Base-by-base conservation (phyloP, 2,797 vertebrate species). In the Leptoclinus maculatus region DNA sequence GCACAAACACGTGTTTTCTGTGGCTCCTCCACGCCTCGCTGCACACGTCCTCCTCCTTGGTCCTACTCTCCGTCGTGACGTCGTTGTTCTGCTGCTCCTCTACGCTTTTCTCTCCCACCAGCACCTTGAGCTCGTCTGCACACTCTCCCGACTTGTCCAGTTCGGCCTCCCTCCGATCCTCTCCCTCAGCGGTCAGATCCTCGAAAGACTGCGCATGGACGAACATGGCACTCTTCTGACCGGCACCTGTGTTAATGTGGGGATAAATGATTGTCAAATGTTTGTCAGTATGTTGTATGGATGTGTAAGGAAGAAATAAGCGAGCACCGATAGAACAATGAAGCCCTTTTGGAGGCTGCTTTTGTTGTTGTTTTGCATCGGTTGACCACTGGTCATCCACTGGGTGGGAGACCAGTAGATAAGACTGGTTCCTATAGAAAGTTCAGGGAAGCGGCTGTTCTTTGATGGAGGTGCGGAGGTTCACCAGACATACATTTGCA, bases 1-100 rank as follows among this genome's bases (percentile, higher is more conserved):
- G 92, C 81, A 99, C 97, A 3, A 99, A 99, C 79, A 99, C 93
- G 0, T 99, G 98, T 88, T 99, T 99, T 74, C 94, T 95, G 90
- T 97, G 98, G 78, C 91, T 95, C 53, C 97, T 95, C 98, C 98
- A 99, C 0, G 95, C 90, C 0, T 98, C 97, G 0, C 95, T 94
- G 16, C 93, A 95, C 43, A 97, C 94, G 0, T 97, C 97, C 64
- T 99, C 97, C 29, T 96, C 96, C 76, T 96, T 97, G 16, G 93
- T 94, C 74, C 88, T 86, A 58, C 85, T 88, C 72, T 95, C 94
- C 16, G 91, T 83, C 23, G 83, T 66, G 49, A 84, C 85, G 17
- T 88, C 83, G 76, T 91, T 93, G 83, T 92, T 94, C 78, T 93
- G 94, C 91, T 95, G 59, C n/a, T 90, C 75, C 57, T 89, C 54